A percentile compares a stretch with the other conserved stretches of the same genome.
Conservation (phyloP, 2,113 vertebrate genomes). For the Centropristis striata region DNA sequence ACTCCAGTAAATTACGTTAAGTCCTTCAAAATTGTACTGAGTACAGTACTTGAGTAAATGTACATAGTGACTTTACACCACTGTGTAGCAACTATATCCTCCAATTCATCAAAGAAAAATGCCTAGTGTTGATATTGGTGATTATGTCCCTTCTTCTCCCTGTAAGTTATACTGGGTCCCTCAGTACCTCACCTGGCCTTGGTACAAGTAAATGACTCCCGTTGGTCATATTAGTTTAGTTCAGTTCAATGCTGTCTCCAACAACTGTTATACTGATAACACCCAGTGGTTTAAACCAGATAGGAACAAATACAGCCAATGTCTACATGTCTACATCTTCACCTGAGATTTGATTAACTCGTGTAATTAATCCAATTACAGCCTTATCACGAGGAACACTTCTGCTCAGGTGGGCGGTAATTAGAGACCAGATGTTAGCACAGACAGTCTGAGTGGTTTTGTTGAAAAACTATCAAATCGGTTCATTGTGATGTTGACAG, state of each 20-base stretch:
- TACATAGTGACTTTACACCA: too few species aligned
- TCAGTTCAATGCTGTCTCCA: constrained; percentile 1
- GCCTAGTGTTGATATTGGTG: background rate
- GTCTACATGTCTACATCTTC: constrained; percentile 23
- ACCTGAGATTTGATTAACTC: constrained; percentile 24
- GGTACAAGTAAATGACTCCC: background rate
- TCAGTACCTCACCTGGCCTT: background rate
- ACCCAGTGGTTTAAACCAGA: background rate
- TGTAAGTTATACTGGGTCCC: too few species aligned
- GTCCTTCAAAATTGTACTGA: too few species aligned
- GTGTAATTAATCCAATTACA: constrained; percentile 11
- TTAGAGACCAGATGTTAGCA: constrained; percentile 28
- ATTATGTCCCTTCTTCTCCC: background rate
- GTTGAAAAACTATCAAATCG: background rate
- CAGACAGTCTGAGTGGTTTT: background rate
- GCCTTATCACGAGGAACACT: background rate
- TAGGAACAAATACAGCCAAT: background rate
- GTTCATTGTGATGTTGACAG: background rate
- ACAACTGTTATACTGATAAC: background rate
- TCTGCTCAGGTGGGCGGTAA: constrained; percentile 1
- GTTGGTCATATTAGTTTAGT: background rate
- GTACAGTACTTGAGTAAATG: too few species aligned
- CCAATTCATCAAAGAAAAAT: background rate
- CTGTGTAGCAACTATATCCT: background rate
- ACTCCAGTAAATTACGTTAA: too few species aligned